Conservation (phyloP, 2,888 invertebrate species). For the Lycaena phlaeas region DNA sequence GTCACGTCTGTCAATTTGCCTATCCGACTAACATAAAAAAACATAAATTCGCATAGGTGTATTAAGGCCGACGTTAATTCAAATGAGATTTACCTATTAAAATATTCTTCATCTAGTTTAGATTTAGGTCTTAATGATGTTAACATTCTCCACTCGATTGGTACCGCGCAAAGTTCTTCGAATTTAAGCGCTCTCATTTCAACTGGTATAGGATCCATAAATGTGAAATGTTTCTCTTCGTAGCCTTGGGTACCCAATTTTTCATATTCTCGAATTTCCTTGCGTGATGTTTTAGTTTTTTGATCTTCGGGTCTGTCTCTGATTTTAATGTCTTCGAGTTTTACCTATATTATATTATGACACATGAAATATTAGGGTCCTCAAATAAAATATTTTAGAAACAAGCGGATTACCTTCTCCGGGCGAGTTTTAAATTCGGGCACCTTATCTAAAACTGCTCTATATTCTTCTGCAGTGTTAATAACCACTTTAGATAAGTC, state of each 20-base stretch:
- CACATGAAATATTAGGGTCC: not conserved
- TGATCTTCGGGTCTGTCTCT: slow-evolving; percentile 79
- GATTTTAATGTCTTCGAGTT: slow-evolving; percentile 83
- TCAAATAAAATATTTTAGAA: not conserved
- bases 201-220: slow-evolving; percentile 83
- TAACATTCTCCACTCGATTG: slow-evolving; percentile 95
- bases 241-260: slow-evolving; percentile 76
- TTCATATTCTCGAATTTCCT: slow-evolving; percentile 77
- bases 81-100: slow-evolving; percentile 73
- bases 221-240: slow-evolving; percentile 65
- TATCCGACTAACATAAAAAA: no score
- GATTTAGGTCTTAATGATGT: slow-evolving; percentile 89
- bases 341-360: slow-evolving; percentile 61
- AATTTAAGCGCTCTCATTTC: slow-evolving; percentile 85
- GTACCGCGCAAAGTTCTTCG: slow-evolving; percentile 85
- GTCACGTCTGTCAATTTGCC: no score
- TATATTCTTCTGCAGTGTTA: slow-evolving; percentile 86
- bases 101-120: slow-evolving; percentile 89
- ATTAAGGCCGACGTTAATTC: no score
- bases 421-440: slow-evolving; percentile 92
- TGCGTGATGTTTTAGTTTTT: slow-evolving; percentile 81
- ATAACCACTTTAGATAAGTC: slow-evolving; percentile 87
- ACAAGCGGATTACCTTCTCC: slow-evolving; percentile 81
- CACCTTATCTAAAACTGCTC: slow-evolving; percentile 86
- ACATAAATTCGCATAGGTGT: no score